Percentiles rank a stretch among this genome's conserved stretches.
These are phyloP conservation scores for Petrolisthes manimaculis DNA, from an alignment of 2,888 invertebrate genomes.

Conservation along the genomic window DNA sequence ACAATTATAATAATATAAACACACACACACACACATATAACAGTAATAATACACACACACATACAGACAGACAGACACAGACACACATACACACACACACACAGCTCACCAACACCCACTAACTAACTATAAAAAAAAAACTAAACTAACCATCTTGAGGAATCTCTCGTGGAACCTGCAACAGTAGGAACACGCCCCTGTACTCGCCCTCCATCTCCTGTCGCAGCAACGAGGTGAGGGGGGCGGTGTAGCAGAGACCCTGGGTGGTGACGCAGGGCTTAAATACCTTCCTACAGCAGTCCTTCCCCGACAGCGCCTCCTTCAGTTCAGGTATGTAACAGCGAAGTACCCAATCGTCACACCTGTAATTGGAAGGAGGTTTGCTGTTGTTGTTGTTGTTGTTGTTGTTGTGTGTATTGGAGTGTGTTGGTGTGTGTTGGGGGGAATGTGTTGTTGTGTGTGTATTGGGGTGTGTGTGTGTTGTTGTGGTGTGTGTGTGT, in stretches of 20 bases:
- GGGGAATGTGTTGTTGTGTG: too few relatives aligned
- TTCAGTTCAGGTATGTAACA: not conserved
- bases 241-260: not conserved
- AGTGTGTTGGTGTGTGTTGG: too few relatives aligned
- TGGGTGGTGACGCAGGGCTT: not conserved
- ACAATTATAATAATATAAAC: too few relatives aligned
- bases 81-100: too few relatives aligned
- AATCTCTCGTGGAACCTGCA: not conserved
- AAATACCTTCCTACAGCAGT: not conserved
- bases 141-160: not conserved
- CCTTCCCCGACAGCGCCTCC: not conserved
- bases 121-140: not conserved
- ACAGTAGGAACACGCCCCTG: not conserved
- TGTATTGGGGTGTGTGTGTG: too few relatives aligned
- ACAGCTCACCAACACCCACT: too few relatives aligned
- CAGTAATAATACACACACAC: too few relatives aligned
- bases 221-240: not conserved
- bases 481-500: too few relatives aligned
- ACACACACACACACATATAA: too few relatives aligned
- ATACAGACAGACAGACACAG: too few relatives aligned
- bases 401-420: too few relatives aligned
- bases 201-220: not conserved
- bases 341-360: not conserved
- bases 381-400: too few relatives aligned
- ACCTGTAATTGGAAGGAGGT: not conserved